Evolutionary conservation across 2,888 invertebrate genomes (phyloP).

Genomic region (Marasmarcha lunaedactyla): DNA sequence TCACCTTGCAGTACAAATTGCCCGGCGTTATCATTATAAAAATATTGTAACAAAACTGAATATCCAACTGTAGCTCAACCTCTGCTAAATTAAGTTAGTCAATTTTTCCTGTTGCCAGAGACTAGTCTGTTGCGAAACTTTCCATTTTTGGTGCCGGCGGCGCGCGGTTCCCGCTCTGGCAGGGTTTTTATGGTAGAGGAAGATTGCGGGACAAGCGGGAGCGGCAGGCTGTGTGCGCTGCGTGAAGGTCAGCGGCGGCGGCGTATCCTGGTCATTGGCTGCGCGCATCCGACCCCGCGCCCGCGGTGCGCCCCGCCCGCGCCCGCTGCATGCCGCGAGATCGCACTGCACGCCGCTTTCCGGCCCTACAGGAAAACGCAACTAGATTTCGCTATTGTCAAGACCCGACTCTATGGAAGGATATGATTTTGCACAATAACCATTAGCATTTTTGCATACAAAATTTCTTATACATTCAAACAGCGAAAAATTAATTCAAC

Average conservation of each 20-base stretch:
- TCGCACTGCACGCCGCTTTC: conserved; percentile 31
- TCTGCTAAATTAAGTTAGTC: no score
- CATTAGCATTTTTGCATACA: conserved; percentile 3
- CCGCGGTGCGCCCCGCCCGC: conserved; percentile 21
- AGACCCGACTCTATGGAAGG: conserved; percentile 24
- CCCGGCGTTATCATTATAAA: no score
- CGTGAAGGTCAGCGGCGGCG: conserved; percentile 63
- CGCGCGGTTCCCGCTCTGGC: no score
- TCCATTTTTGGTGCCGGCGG: no score
- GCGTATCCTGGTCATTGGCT: conserved; percentile 68
- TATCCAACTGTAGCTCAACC: no score
- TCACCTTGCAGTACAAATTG: no score
- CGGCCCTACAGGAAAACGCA: conserved; percentile 53
- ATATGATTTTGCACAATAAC: conserved; percentile 18
- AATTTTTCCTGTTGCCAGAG: no score
- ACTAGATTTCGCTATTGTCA: conserved; percentile 31
- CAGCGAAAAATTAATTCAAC: not conserved
- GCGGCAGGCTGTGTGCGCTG: conserved; percentile 26
- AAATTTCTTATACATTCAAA: not conserved
- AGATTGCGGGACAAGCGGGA: conserved; percentile 17
- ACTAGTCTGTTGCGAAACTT: no score
- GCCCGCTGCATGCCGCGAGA: not conserved
- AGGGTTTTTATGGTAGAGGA: no score
- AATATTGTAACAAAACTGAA: no score
- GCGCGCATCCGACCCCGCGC: conserved; percentile 35